Evolutionary conservation across 30 jellyfish, hydroid and myxozoan species (phyloP).

Genomic region (Pelagia noctiluca): DNA sequence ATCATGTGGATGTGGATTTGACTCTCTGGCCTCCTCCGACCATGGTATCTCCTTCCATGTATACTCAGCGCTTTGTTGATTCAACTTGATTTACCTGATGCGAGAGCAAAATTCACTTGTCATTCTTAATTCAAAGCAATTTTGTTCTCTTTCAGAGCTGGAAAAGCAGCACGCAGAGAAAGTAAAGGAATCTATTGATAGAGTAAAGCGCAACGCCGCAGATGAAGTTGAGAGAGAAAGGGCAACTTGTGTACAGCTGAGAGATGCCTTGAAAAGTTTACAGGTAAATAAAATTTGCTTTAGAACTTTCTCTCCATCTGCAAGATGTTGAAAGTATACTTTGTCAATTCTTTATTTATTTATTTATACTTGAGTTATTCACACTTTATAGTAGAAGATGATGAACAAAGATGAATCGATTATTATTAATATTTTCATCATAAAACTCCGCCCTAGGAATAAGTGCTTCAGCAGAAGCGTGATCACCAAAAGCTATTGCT

Average conservation of each 20-base stretch:
- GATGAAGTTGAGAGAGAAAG: constrained; percentile 69
- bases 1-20: background rate
- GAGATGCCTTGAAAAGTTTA: constrained; percentile 41
- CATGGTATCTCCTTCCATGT: background rate
- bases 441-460: too few relatives aligned
- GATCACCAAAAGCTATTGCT: too few relatives aligned
- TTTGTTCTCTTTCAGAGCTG: constrained; percentile 14
- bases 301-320: too few relatives aligned
- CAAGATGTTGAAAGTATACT: too few relatives aligned
- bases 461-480: too few relatives aligned
- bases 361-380: too few relatives aligned
- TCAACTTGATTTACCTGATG: background rate
- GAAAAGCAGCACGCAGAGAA: constrained; percentile 62
- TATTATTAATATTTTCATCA: too few relatives aligned
- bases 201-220: constrained; percentile 41
- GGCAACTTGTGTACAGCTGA: constrained; percentile 51
- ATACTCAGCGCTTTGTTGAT: background rate
- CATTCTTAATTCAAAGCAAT: background rate
- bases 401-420: too few relatives aligned
- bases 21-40: background rate
- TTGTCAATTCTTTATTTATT: too few relatives aligned
- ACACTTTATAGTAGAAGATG: too few relatives aligned
- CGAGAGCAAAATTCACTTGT: background rate
- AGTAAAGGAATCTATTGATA: constrained; percentile 49
- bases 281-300: too few relatives aligned